Conservation (phyloP, 2,888 invertebrate species). For the Plebejus anna region DNA sequence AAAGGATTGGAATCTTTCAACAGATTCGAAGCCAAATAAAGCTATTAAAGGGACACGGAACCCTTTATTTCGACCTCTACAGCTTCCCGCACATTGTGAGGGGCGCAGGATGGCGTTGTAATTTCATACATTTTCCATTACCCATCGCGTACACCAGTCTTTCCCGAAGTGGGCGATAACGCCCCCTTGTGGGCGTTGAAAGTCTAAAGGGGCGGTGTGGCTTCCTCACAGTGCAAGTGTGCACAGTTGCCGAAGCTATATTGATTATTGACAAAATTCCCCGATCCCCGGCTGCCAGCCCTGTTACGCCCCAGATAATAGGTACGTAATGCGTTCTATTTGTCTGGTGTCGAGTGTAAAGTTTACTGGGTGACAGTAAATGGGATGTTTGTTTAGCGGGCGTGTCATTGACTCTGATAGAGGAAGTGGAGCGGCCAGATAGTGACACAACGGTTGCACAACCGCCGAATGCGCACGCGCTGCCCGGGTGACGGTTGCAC, state of each 20-base stretch:
- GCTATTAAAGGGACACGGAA: too few species aligned
- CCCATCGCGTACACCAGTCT: too few species aligned
- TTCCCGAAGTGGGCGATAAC: too few species aligned
- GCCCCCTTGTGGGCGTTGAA: too few species aligned
- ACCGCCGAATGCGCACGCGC: slow-evolving; percentile 1
- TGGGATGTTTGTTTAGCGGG: slow-evolving; percentile 2
- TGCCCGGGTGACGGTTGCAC: slow-evolving; percentile 31
- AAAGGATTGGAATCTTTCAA: too few species aligned
- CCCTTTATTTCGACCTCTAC: too few species aligned
- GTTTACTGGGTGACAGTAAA: slow-evolving; percentile 4
- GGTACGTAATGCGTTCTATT: neutral
- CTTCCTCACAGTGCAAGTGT: too few species aligned
- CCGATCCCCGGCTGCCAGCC: neutral
- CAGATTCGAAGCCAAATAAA: too few species aligned
- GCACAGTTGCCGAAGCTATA: neutral
- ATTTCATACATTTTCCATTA: too few species aligned
- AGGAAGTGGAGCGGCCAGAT: slow-evolving; percentile 25
- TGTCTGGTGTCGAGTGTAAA: slow-evolving; percentile 9
- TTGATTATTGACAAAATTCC: too few species aligned
- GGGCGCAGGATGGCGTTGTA: too few species aligned
- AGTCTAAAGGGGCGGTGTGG: neutral
- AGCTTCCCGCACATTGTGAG: too few species aligned
- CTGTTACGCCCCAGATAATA: neutral
- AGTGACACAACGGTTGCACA: slow-evolving; percentile 21
- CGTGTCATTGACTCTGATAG: slow-evolving; percentile 25